These are phyloP conservation scores for Melinaea marsaeus DNA, from an alignment of 2,888 invertebrate genomes.

Conservation along the genomic window DNA sequence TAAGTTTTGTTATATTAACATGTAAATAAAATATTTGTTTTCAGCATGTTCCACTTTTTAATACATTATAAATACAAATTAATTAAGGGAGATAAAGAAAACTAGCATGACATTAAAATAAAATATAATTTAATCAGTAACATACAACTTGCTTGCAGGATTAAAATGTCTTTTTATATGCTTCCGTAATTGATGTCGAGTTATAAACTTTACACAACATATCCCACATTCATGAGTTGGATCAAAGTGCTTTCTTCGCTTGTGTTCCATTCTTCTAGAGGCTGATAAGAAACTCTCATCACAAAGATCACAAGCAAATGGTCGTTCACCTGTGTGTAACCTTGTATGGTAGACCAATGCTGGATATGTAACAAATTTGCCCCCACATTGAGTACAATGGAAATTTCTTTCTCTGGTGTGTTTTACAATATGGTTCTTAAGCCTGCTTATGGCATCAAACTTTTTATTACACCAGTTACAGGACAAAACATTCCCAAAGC, in stretches of 20 bases:
- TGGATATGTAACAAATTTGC: slow-evolving; percentile 58
- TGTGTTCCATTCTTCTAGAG: slow-evolving; percentile 61
- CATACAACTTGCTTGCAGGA: slow-evolving; percentile 60
- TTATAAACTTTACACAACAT: slow-evolving; percentile 57
- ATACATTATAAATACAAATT: not conserved
- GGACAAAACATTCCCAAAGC: slow-evolving; percentile 51
- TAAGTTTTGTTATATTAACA: slow-evolving; percentile 9
- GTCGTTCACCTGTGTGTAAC: slow-evolving; percentile 64
- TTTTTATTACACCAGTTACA: slow-evolving; percentile 64
- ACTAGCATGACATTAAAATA: not conserved
- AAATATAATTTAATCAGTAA: slow-evolving; percentile 24
- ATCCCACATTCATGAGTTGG: slow-evolving; percentile 54
- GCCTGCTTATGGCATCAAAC: slow-evolving; percentile 56
- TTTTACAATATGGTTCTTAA: slow-evolving; percentile 59
- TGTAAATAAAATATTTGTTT: slow-evolving; percentile 4
- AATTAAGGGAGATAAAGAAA: not conserved
- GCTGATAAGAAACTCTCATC: slow-evolving; percentile 60
- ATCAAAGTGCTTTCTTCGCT: slow-evolving; percentile 55
- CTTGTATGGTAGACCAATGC: slow-evolving; percentile 59
- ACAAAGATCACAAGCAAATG: slow-evolving; percentile 61
- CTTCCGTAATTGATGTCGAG: slow-evolving; percentile 46
- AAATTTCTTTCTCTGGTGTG: slow-evolving; percentile 64
- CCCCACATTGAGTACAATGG: slow-evolving; percentile 56
- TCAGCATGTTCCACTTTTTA: not conserved
- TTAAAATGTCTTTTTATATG: slow-evolving; percentile 59